A percentile compares a stretch with the other conserved stretches of the same genome.
Conservation (phyloP, 2,888 invertebrate genomes). For the Nebria brevicollis region DNA sequence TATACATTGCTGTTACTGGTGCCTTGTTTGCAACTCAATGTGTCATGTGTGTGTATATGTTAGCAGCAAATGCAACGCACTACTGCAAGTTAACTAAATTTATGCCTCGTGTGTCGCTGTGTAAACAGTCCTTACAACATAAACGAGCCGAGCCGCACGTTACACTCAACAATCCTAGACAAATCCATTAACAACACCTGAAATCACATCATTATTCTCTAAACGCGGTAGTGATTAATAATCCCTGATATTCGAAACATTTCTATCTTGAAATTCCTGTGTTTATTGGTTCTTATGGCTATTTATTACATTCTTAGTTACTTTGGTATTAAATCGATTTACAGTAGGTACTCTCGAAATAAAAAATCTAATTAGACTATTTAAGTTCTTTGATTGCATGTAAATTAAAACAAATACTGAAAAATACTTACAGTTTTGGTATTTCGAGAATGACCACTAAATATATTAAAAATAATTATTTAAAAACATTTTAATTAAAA, state of each 20-base stretch:
- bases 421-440: no score
- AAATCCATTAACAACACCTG: constrained; percentile 42
- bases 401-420: no score
- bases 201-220: constrained; percentile 34
- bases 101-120: constrained; percentile 40
- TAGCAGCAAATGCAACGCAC: constrained; percentile 21
- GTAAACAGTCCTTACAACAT: constrained; percentile 39
- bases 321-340: no score
- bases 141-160: constrained; percentile 8
- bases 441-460: no score
- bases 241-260: not conserved
- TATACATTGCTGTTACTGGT: constrained; percentile 21
- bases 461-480: no score
- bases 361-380: no score
- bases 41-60: not conserved
- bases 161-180: constrained; percentile 20
- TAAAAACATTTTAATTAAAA: no score
- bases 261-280: no score
- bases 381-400: no score
- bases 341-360: no score
- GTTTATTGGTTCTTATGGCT: no score
- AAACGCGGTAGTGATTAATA: constrained; percentile 6
- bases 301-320: no score
- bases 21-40: not conserved
- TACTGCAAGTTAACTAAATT: constrained; percentile 37